Percentiles rank a stretch among this genome's conserved stretches.
Conservation (phyloP, 2,888 invertebrate species). For the Ametastegia equiseti region DNA sequence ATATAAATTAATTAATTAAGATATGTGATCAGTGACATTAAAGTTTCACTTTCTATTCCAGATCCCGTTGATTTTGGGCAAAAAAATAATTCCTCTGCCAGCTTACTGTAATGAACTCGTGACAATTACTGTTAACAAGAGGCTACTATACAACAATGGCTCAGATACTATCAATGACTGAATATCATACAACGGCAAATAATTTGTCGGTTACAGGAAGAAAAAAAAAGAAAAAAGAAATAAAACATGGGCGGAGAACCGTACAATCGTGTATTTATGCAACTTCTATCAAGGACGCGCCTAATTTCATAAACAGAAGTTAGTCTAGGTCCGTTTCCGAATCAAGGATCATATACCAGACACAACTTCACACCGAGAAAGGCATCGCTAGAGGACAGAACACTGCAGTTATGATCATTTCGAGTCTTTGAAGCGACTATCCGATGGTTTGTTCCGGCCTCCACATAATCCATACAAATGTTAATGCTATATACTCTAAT, state of each 20-base stretch:
- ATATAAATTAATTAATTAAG: neutral
- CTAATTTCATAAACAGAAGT: constrained; percentile 63
- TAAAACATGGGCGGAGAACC: neutral
- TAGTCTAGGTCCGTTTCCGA: constrained; percentile 63
- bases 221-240: neutral
- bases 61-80: neutral
- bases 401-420: neutral
- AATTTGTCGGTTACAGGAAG: neutral
- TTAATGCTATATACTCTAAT: neutral
- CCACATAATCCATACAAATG: neutral
- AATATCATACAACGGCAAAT: neutral
- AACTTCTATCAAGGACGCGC: constrained; percentile 63
- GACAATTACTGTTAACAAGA: too few species aligned
- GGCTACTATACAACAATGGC: neutral
- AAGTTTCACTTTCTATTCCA: neutral
- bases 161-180: neutral
- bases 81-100: neutral
- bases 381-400: neutral
- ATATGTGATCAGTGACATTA: too few species aligned
- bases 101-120: too few species aligned
- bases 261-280: neutral
- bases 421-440: neutral
- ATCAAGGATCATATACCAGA: constrained; percentile 14
- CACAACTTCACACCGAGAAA: neutral
- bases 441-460: neutral